phyloP scores from a whole-genome alignment of 2,113 vertebrate species.

The Aegithalos caudatus region DNA sequence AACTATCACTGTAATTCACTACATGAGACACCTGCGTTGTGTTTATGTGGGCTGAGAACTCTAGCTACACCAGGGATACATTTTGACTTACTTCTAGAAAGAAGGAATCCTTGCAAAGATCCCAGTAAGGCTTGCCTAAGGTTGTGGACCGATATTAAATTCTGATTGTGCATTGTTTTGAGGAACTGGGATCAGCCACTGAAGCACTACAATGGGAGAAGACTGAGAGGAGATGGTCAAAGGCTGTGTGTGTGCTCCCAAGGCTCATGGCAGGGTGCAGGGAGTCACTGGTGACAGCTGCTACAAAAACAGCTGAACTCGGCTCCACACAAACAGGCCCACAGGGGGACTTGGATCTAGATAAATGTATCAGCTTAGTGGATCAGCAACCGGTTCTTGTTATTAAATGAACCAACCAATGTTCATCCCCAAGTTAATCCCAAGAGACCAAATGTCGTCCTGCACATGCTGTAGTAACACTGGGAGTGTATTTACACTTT shows the following conservation, averaged over 20 bases:
- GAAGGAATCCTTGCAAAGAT: neutral
- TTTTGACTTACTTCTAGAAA: neutral
- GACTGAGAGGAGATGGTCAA: neutral
- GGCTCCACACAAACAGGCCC: neutral
- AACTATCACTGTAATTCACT: neutral
- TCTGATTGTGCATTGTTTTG: neutral
- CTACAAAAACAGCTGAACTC: neutral
- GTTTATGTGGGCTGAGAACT: neutral
- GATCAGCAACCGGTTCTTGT: neutral
- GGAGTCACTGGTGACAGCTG: neutral
- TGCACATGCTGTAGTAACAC: fast-evolving
- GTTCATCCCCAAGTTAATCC: neutral
- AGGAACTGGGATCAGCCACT: neutral
- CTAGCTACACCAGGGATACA: neutral
- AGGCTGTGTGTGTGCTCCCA: neutral
- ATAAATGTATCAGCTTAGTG: neutral
- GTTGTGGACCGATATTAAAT: neutral
- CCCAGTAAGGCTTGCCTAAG: neutral
- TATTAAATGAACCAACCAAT: neutral
- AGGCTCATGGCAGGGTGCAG: neutral
- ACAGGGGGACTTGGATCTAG: neutral
- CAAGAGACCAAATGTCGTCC: neutral
- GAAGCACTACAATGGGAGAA: neutral
- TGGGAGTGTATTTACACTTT: fast-evolving
- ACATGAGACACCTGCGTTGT: neutral